These are phyloP conservation scores for Tetrax tetrax DNA, from an alignment of 2,113 vertebrate genomes.

Conservation along the genomic window DNA sequence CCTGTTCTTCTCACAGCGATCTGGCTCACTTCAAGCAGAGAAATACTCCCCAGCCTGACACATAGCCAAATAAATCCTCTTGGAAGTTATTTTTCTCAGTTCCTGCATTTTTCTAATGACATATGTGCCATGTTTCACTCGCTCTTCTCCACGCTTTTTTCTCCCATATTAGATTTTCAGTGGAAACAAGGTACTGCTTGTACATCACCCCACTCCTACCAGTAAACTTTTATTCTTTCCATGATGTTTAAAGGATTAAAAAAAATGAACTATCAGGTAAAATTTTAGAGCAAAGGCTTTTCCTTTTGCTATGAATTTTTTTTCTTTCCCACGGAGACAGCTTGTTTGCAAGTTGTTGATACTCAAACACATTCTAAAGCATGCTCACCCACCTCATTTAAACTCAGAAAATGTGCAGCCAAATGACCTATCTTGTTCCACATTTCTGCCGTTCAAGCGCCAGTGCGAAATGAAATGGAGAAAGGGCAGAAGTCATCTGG, in stretches of 20 bases:
- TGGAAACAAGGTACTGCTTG: background rate
- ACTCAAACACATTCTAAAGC: background rate
- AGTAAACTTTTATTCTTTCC: background rate
- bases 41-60: background rate
- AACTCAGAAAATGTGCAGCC: background rate
- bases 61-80: background rate
- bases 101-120: background rate
- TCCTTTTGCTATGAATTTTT: background rate
- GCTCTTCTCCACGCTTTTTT: background rate
- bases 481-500: background rate
- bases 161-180: background rate
- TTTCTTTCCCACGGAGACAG: background rate
- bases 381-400: constrained; percentile 9
- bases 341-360: constrained; percentile 1
- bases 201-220: background rate
- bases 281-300: constrained; percentile 13
- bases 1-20: background rate
- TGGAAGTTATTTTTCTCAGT: constrained; percentile 2
- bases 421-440: background rate
- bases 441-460: constrained; percentile 13
- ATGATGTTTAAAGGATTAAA: background rate
- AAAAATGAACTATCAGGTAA: background rate
- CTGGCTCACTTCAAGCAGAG: background rate
- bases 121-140: background rate
- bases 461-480: background rate